Conservation (phyloP, 2,888 invertebrate genomes). For the Rhopalosiphum nymphaeae region DNA sequence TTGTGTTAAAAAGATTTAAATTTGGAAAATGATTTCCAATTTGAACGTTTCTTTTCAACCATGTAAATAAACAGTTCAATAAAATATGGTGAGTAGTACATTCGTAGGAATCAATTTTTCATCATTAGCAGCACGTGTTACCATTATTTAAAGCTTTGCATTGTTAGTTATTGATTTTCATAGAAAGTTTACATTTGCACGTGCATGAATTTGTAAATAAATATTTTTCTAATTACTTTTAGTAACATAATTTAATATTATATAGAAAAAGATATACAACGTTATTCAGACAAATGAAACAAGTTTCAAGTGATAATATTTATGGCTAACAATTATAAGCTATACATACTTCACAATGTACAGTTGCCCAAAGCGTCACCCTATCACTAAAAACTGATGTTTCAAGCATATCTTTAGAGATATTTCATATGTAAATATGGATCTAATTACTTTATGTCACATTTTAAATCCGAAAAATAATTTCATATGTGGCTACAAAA, state of each 20-base stretch:
- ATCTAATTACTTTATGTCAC: neutral
- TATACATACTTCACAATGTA: neutral
- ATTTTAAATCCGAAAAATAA: neutral
- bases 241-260: neutral
- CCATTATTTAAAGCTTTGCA: conserved; percentile 26
- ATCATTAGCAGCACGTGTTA: conserved; percentile 25
- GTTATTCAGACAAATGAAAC: neutral
- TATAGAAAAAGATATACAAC: neutral
- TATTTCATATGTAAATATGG: neutral
- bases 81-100: conserved; percentile 47
- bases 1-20: neutral
- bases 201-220: conserved; percentile 18
- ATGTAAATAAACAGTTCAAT: conserved; percentile 29
- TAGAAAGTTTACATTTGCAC: conserved; percentile 18
- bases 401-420: neutral
- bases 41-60: conserved; percentile 42
- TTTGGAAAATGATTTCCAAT: conserved; percentile 38
- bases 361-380: neutral
- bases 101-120: conserved; percentile 5
- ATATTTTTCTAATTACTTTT: neutral
- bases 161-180: conserved; percentile 24
- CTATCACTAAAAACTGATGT: neutral
- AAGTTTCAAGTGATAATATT: neutral
- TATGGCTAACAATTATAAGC: neutral
- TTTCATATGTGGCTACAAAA: neutral